phyloP scores from a whole-genome alignment of 2,113 vertebrate genomes.

The Bombycilla garrulus region DNA sequence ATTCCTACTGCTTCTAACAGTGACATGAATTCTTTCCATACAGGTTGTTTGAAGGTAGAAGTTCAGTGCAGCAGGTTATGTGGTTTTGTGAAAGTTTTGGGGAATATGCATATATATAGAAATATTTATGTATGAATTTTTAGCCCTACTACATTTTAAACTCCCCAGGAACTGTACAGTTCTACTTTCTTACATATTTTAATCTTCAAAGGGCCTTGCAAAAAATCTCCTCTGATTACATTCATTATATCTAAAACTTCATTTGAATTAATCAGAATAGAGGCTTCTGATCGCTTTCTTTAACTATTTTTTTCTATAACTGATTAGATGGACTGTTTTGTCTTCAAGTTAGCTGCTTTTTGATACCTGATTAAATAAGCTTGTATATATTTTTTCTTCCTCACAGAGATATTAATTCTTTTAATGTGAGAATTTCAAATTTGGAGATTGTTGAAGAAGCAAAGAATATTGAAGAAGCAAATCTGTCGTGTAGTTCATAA shows the following conservation, averaged over 20 bases:
- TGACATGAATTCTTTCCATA: background rate
- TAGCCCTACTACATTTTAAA: background rate
- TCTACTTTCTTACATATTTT: background rate
- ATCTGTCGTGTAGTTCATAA: background rate
- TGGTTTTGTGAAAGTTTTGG: background rate
- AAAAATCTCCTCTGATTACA: background rate
- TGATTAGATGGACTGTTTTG: background rate
- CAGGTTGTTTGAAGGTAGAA: background rate
- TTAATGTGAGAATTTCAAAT: background rate
- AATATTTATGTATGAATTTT: background rate
- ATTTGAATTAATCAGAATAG: slow-evolving; percentile 9
- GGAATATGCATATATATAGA: background rate
- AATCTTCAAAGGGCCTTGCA: background rate
- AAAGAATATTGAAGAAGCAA: background rate
- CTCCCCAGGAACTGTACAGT: background rate
- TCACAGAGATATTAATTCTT: background rate
- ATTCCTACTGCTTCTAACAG: background rate
- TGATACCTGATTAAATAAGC: background rate
- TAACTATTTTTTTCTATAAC: background rate
- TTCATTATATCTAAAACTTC: background rate
- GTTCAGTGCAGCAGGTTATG: background rate
- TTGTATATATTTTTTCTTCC: background rate
- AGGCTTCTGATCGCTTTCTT: background rate
- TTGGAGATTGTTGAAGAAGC: background rate
- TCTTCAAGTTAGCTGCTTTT: background rate